phyloP scores from a whole-genome alignment of 1,140 invertebrate genomes.

The Idris sp. region DNA sequence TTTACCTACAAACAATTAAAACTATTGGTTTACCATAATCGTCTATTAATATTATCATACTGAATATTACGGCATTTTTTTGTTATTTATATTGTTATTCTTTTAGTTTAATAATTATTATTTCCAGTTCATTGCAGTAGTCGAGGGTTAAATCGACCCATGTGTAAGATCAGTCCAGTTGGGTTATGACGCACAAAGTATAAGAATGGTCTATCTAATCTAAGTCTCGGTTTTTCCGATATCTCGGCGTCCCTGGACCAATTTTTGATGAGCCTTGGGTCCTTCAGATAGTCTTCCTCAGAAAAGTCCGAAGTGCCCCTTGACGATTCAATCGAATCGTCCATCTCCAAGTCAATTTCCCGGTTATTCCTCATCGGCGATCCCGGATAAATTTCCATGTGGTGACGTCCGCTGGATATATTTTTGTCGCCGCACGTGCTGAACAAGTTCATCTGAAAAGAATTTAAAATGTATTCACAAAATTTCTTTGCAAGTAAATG shows the following conservation, averaged over 20 bases:
- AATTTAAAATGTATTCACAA: no score
- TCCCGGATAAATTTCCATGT: slow-evolving; percentile 88
- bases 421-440: slow-evolving; percentile 87
- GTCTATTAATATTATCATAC: slow-evolving; percentile 50
- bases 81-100: slow-evolving; percentile 58
- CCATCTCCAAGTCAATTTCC: slow-evolving; percentile 21
- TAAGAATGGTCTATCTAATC: slow-evolving; percentile 90
- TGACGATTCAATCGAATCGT: slow-evolving; percentile 18
- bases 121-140: slow-evolving; percentile 81
- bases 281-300: slow-evolving; percentile 80
- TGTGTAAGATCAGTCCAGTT: slow-evolving; percentile 89
- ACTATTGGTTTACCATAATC: slow-evolving; percentile 55
- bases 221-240: slow-evolving; percentile 84
- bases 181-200: slow-evolving; percentile 92
- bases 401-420: slow-evolving; percentile 83
- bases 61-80: slow-evolving; percentile 50
- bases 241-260: slow-evolving; percentile 81
- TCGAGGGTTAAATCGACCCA: slow-evolving; percentile 90
- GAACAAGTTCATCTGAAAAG: slow-evolving; percentile 82
- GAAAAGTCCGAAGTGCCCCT: slow-evolving; percentile 51
- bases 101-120: slow-evolving; percentile 47
- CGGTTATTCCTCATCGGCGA: slow-evolving; percentile 77
- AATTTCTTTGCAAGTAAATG: no score
- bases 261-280: slow-evolving; percentile 68
- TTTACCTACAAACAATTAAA: slow-evolving; percentile 54